Base-by-base conservation (phyloP, 1,140 invertebrate genomes). In the Brachionus plicatilis region DNA sequence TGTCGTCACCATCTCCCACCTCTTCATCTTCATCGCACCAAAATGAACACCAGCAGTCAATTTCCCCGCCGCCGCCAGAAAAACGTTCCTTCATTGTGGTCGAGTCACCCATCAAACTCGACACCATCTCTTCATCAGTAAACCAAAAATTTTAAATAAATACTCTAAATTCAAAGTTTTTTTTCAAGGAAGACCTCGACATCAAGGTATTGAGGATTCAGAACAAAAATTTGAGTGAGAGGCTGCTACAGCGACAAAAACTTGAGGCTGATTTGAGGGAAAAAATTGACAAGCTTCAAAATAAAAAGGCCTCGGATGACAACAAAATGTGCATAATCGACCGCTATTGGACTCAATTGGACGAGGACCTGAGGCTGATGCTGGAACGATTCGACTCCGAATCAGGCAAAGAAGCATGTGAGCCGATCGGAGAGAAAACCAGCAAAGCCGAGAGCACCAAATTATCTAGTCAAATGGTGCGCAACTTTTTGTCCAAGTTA, bases 301-400 rank as follows among this genome's bases (percentile, higher is more conserved):
- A 97, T 89, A 91, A 96, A 76, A 96, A 98, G 89, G 95, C 95
- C 53, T 96, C 97, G 90, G 96, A 98, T 90, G 97, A 99, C 92
- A 95, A 96, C 85, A 96, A 98, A 12, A 90, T 98, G 9, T 97
- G 96, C 91, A 96, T 98, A 84, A 95, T 99, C 8, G 99, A 99
- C 91, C 92, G 96, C 85, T 98, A 98, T 90, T 99, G 96, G 96
- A 99, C 91, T 86, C 89, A 89, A 89, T 86, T 90, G 41, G 90
- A 99, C 91, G 96, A 99, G 91, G 96, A 99, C 90, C 95, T 98
- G 85, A 90, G 96, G 86, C 93, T 98, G 41, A 88, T 98, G 29
- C 90, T 98, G 84, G 96, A 98, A 89, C 91, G 96, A 87, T 98
- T 98, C 92, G 96, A 98, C 92, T 95, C 96, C 11, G 96, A 98